Percentiles rank a stretch among this genome's conserved stretches.
Conservation (phyloP, 1,140 invertebrate genomes). For the Stegodyphus mimosarum region DNA sequence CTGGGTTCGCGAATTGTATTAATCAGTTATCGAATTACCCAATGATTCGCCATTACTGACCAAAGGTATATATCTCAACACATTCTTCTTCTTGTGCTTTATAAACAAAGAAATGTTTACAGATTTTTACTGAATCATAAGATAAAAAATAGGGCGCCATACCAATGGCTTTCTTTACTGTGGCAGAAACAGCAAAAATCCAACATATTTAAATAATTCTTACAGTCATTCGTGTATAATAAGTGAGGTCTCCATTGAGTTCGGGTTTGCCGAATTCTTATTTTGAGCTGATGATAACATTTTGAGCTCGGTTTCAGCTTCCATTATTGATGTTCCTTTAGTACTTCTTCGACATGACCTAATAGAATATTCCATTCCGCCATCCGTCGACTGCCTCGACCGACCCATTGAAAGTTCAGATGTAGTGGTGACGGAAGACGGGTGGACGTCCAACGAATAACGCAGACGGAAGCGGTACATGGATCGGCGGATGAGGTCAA, state of each 20-base stretch:
- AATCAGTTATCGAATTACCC: no score
- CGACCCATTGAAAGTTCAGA: slow-evolving; percentile 48
- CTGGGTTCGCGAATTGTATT: no score
- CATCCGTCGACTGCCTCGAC: slow-evolving; percentile 37
- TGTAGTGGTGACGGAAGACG: slow-evolving; percentile 39
- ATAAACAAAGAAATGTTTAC: no score
- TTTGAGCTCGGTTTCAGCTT: slow-evolving; percentile 18
- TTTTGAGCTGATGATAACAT: neutral
- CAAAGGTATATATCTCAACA: no score
- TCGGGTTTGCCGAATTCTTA: neutral
- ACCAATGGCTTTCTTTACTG: no score
- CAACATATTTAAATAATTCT: no score
- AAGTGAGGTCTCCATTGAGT: slow-evolving; percentile 35
- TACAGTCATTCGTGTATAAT: slow-evolving; percentile 15
- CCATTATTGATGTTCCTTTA: neutral
- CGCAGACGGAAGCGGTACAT: slow-evolving; percentile 38
- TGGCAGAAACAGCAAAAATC: no score
- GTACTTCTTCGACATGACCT: slow-evolving; percentile 26
- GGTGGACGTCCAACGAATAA: slow-evolving; percentile 49
- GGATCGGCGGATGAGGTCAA: slow-evolving; percentile 43
- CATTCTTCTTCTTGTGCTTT: no score
- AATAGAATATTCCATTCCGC: neutral
- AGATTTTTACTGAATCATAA: no score
- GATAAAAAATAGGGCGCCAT: no score
- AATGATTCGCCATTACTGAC: no score